Evolutionary conservation across 2,797 vertebrate species (phyloP).

Genomic region (Gallinago solitaria): DNA sequence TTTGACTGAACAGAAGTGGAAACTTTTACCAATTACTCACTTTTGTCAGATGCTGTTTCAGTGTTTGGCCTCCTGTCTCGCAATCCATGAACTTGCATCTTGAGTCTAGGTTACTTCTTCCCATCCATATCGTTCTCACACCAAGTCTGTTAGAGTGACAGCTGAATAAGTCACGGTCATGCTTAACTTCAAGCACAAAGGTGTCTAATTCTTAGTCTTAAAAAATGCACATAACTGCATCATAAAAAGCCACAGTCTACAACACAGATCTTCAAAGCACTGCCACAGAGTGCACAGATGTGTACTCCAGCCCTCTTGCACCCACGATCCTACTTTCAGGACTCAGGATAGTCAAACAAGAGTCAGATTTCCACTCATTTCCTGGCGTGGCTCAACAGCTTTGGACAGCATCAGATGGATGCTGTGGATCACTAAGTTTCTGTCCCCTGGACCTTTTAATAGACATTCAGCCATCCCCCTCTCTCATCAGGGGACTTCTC

Average conservation of each 20-base stretch:
- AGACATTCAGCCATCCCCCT: background rate
- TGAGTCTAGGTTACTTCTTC: background rate
- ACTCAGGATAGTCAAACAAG: constrained; percentile 11
- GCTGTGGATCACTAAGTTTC: constrained; percentile 68
- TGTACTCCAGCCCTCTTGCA: background rate
- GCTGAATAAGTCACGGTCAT: constrained; percentile 48
- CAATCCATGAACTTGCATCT: background rate
- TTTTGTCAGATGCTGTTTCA: background rate
- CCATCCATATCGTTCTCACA: constrained; percentile 41
- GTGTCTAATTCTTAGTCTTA: constrained; percentile 42
- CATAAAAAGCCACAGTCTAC: constrained; percentile 52
- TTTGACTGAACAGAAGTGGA: background rate
- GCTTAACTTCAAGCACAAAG: constrained; percentile 53
- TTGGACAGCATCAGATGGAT: constrained; percentile 19
- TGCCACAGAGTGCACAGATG: constrained; percentile 40
- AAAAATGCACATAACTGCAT: constrained; percentile 38
- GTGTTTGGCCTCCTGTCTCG: background rate
- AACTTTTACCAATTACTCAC: background rate
- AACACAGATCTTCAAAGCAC: constrained; percentile 59
- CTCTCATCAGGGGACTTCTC: constrained; percentile 51
- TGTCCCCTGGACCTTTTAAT: constrained; percentile 40
- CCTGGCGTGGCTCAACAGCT: constrained; percentile 31
- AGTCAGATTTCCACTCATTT: constrained; percentile 59
- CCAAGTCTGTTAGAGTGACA: constrained; percentile 18
- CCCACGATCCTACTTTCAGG: background rate